Base-by-base conservation (phyloP, 2,113 vertebrate species). In the Theristicus caerulescens region DNA sequence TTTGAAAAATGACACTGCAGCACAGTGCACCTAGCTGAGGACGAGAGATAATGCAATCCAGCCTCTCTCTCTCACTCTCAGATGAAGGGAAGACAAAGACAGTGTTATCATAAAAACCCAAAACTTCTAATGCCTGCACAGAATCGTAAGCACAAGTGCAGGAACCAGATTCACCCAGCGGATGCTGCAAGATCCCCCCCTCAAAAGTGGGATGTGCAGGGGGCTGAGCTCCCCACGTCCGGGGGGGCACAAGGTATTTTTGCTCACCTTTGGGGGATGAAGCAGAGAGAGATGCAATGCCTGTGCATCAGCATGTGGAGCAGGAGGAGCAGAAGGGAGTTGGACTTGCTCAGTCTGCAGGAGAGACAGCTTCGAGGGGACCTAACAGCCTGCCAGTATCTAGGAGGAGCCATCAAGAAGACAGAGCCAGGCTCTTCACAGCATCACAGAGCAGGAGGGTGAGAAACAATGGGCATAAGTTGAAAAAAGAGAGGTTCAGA, bases 1-100 rank as follows among this genome's bases (percentile, higher is more conserved):
- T 88, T 77, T 96, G 95, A 96, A 95, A 96, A 96, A 96, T 88
- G 88, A 94, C 78, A 81, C 74, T 1, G 3, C 80, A 79, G 86
- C 52, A 76, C 32, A 36, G 36, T 29, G 77, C 27, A 67, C 55
- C 69, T n/a, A 55, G 72, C 66, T 95, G 91, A 93, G 90, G 79
- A 80, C 71, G 55, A 84, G 61, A 79, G 67, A 94, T 34, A 70
- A 85, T 6, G 0, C 88, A 85, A 55, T 61, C 52, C 72, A 78
- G 31, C 26, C 59, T 70, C 1, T 79, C 67, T 51, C 51, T n/a
- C 72, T 86, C 59, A 40, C 55, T 86, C n/a, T 49, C 14, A 65
- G 76, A 77, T 59, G 71, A 88, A 94, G n/a, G 26, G 9, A 29
- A 82, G 65, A 82, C 69, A 51, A 84, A 72, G 64, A 57, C 36